A percentile compares a stretch with the other conserved stretches of the same genome.
These are phyloP conservation scores for Cotesia glomerata DNA, from an alignment of 1,140 invertebrate genomes.

Conservation along the genomic window DNA sequence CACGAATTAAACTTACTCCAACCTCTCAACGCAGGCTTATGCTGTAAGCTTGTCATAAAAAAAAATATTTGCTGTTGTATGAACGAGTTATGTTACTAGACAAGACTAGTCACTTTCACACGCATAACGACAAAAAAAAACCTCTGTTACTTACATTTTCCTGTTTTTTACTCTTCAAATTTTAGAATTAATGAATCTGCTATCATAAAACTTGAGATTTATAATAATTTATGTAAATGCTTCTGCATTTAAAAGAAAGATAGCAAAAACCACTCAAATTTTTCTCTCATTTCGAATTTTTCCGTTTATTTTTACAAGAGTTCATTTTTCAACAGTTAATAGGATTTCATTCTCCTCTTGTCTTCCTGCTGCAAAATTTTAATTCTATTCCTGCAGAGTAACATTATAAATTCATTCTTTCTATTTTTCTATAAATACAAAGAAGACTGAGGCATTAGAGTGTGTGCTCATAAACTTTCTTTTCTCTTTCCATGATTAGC, in stretches of 20 bases:
- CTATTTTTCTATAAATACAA: background rate
- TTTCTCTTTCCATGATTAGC: conserved; percentile 13
- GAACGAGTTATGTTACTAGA: conserved; percentile 19
- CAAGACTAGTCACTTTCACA: conserved; percentile 20
- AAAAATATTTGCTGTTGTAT: conserved; percentile 8
- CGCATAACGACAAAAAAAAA: background rate
- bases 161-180: background rate
- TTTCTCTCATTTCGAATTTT: too few relatives aligned
- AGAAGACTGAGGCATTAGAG: background rate
- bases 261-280: too few relatives aligned
- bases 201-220: too few relatives aligned
- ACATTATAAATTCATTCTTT: too few relatives aligned
- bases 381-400: too few relatives aligned
- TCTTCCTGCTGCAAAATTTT: too few relatives aligned
- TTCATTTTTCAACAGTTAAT: too few relatives aligned
- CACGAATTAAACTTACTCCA: background rate
- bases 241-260: too few relatives aligned
- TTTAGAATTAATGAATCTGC: background rate
- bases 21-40: background rate
- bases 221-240: too few relatives aligned
- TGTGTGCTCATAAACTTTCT: conserved; percentile 20
- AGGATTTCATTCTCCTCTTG: too few relatives aligned
- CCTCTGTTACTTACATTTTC: conserved; percentile 6
- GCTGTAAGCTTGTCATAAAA: background rate
- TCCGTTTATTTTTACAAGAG: too few relatives aligned